Evolutionary conservation across 35 echinoderm and acorn worm genomes (phyloP), one percentile per base, ranked within the genome.

Genomic region (Ophiothrix spiculata): DNA sequence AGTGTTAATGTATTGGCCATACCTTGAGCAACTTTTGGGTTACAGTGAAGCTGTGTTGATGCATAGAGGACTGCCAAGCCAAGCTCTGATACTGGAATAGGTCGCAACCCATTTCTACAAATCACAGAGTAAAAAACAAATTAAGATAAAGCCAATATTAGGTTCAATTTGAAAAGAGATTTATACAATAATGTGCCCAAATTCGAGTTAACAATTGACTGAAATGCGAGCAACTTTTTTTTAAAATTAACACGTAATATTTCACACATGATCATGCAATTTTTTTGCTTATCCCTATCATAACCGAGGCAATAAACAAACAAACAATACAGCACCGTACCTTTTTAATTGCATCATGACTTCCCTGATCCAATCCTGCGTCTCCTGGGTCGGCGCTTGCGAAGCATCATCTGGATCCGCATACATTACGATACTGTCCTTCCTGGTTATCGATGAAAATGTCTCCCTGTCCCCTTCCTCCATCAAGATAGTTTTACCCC

Each of bases 21-120:
- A 97, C 94, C 94, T 90, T 97, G 91, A 46, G 90, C 64, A 33
- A 97, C 87, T 34, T 60, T 60, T 0, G 94, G 90, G 56, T 97
- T 97, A 64, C 94, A 97, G 76, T 97, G 90, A 0, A 97, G 36
- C 4, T 75, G 21, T n/a, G 86, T 86, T 0, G 94, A 97, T 0
- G 74, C 86, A 54, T 92, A 89, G 33, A 97, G 79, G 6, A 97
- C 94, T 14, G 94, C 94, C 33, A 97, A 79, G 39, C 94, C 94
- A 21, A 97, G 86, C 56, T 97, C 94, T 39, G 94, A 88, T 12
- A 89, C 90, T 74, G 81, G 90, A 25, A 97, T 92, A 33, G 90
- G 84, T 54, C 94, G 76, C n/a, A 97, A 28, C 14, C 79, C 64
- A 39, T 89, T 87, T 37, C 94, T 97, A 74, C 23, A 39, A 49